phyloP scores from a whole-genome alignment of 2,888 invertebrate genomes.

The Apodemia duryi region DNA sequence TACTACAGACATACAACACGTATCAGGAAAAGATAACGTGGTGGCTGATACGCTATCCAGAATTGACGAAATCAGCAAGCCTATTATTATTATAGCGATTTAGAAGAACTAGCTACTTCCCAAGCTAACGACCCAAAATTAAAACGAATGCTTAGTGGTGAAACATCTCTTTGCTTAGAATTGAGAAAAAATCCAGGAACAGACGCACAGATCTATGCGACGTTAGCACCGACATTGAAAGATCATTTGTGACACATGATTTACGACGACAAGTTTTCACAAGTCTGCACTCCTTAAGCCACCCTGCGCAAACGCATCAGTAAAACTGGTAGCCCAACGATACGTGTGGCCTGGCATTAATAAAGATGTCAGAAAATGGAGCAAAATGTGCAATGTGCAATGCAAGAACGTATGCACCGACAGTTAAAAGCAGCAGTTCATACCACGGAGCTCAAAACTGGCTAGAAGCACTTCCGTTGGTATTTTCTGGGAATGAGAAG shows the following conservation, averaged over 20 bases:
- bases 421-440: neutral
- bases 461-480: neutral
- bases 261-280: slow-evolving; percentile 20
- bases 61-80: neutral
- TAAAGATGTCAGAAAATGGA: slow-evolving; percentile 32
- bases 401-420: neutral
- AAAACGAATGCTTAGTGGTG: neutral
- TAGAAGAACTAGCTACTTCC: neutral
- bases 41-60: neutral
- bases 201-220: neutral
- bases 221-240: neutral
- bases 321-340: slow-evolving; percentile 24
- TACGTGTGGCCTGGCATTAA: slow-evolving; percentile 22
- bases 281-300: slow-evolving; percentile 23
- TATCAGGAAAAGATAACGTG: neutral
- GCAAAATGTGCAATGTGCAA: slow-evolving; percentile 30
- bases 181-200: neutral
- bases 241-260: slow-evolving; percentile 8
- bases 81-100: neutral
- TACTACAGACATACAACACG: neutral
- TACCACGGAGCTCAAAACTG: neutral
- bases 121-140: neutral
- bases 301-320: slow-evolving; percentile 25
- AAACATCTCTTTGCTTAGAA: neutral
- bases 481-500: neutral